Evolutionary conservation across 2,113 vertebrate genomes (phyloP), one percentile per base, ranked within the genome.

Genomic region (Vulpes ferrilata): DNA sequence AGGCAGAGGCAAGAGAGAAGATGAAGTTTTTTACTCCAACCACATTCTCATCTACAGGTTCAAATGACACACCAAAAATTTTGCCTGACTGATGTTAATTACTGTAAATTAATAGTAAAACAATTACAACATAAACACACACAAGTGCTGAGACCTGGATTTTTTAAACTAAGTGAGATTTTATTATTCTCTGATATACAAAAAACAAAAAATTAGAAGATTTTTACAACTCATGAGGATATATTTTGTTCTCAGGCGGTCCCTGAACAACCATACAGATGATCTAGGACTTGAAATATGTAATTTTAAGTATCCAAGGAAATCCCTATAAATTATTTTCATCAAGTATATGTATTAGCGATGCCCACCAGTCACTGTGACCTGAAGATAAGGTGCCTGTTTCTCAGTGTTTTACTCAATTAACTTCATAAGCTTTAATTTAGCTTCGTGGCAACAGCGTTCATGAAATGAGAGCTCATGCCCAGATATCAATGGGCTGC

Each of bases 391-490:
- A 30, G 84, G 87, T 48, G 88, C 32, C 51, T 17, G 12, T 57
- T 97, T 96, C 81, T 84, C 55, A 1, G 90, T 22, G 10, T 81
- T 84, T 71, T 65, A 48, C 93, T 81, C 93, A 48, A 20, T 88
- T 93, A 67, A 55, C 51, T 71, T 51, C 71, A 7, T 27, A 43
- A 94, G 88, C 74, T 67, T 30, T n/a, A 25, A 51, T 13, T 25
- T 43, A 55, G 48, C 60, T 78, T 89, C 69, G 3, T 12, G 81
- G 60, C 74, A 11, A 20, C n/a, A 1, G 57, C n/a, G 0, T n/a
- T 30, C 53, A 83, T 9, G 51, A 48, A 55, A n/a, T 30, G 55
- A 27, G 59, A n/a, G 35, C 69, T 30, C 1, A 23, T 59, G 12
- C 59, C 87, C 23, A 23, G 78, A 53, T 11, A 30, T 7, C 67